Conservation (phyloP, 1,140 invertebrate species). For the Drosophila kurseongensis region DNA sequence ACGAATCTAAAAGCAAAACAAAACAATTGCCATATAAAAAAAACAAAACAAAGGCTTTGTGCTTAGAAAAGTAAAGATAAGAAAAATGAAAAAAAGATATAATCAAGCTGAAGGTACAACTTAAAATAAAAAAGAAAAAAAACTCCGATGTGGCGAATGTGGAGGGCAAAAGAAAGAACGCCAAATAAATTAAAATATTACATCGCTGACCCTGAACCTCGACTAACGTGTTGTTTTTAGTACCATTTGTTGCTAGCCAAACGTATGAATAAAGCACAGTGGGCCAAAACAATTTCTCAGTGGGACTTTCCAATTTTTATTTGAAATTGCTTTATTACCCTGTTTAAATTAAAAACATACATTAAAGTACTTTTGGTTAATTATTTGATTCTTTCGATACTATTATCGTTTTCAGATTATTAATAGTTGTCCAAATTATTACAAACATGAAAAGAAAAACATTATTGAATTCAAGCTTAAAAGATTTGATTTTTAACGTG, state of each 20-base stretch:
- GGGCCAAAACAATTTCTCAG: not conserved
- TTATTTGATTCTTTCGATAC: too few species aligned
- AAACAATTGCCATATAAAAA: slow-evolving; percentile 28
- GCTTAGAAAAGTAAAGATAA: slow-evolving; percentile 38
- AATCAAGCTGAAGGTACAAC: slow-evolving; percentile 25
- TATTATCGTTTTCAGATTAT: too few species aligned
- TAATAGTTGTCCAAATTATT: too few species aligned
- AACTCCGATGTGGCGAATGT: slow-evolving; percentile 8
- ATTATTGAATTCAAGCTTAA: too few species aligned
- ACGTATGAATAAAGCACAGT: slow-evolving; percentile 34
- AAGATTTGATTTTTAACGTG: too few species aligned
- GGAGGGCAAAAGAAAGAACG: slow-evolving; percentile 51
- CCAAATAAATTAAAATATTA: slow-evolving; percentile 77
- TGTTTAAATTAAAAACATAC: too few species aligned
- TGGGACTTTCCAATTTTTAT: too few species aligned
- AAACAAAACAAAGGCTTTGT: slow-evolving; percentile 20
- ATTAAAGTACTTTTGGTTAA: too few species aligned
- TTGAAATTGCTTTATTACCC: too few species aligned
- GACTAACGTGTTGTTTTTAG: slow-evolving; percentile 3
- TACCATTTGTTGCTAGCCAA: slow-evolving; percentile 14
- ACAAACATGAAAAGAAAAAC: too few species aligned
- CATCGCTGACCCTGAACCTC: slow-evolving; percentile 73
- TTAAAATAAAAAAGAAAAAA: slow-evolving; percentile 2
- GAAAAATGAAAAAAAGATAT: slow-evolving; percentile 17
- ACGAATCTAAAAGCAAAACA: slow-evolving; percentile 52